These are phyloP conservation scores for Troides oblongomaculatus DNA, from an alignment of 2,888 invertebrate species.

Conservation along the genomic window DNA sequence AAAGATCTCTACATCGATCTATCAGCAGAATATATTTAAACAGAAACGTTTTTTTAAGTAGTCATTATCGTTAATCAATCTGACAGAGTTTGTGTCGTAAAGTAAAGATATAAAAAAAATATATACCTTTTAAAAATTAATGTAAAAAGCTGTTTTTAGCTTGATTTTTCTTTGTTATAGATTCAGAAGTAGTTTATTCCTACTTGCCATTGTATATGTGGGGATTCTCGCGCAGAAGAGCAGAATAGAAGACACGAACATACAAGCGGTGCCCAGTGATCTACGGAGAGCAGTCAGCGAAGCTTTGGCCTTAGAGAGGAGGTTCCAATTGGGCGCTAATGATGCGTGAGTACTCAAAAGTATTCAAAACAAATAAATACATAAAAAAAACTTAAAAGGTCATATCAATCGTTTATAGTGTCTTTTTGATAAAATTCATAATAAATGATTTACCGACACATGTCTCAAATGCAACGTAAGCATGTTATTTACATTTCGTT, in stretches of 20 bases:
- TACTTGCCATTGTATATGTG: constrained; percentile 51
- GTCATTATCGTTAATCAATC: no score
- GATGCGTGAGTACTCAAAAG: constrained; percentile 57
- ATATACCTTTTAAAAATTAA: no score
- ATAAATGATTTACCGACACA: neutral
- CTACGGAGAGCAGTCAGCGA: constrained; percentile 68
- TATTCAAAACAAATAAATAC: neutral
- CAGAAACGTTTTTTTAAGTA: no score
- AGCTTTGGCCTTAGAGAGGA: constrained; percentile 67
- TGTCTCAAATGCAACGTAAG: neutral
- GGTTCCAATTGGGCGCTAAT: constrained; percentile 61
- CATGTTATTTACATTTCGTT: neutral
- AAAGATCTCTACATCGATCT: no score
- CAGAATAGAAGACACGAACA: constrained; percentile 56
- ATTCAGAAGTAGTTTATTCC: constrained; percentile 59
- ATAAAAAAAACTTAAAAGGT: neutral
- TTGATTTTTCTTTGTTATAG: constrained; percentile 55
- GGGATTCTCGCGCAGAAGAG: constrained; percentile 55
- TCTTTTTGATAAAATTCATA: neutral
- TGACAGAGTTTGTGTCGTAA: no score
- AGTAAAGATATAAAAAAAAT: no score
- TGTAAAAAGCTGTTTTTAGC: neutral
- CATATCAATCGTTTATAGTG: neutral
- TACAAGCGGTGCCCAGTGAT: constrained; percentile 71
- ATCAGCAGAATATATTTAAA: no score